These are phyloP conservation scores for Sinelater perroti DNA, from an alignment of 2,888 invertebrate species.

Conservation along the genomic window DNA sequence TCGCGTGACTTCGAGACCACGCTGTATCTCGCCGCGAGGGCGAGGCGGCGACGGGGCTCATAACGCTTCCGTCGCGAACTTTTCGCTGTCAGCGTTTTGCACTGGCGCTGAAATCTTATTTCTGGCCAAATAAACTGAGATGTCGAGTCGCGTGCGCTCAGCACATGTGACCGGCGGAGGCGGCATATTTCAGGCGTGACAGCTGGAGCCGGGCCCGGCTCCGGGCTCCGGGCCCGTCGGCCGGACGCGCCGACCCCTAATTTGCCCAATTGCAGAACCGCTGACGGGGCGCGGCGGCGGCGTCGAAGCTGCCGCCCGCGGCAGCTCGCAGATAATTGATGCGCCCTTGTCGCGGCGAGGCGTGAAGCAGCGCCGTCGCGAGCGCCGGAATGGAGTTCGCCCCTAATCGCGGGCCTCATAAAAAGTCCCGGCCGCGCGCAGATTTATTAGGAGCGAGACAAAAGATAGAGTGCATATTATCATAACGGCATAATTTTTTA, in stretches of 20 bases:
- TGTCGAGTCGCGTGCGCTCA: conserved; percentile 36
- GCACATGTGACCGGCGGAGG: conserved; percentile 37
- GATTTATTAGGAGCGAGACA: conserved; percentile 20
- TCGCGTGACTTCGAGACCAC: too few species aligned
- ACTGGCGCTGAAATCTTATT: conserved; percentile 25
- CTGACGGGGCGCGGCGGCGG: conserved; percentile 34
- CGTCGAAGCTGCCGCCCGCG: conserved; percentile 27
- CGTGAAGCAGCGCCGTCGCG: not conserved
- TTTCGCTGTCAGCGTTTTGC: conserved; percentile 16
- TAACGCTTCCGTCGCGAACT: conserved; percentile 28
- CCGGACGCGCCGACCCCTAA: conserved; percentile 40
- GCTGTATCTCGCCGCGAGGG: too few species aligned
- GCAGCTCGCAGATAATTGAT: conserved; percentile 14
- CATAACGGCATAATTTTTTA: conserved; percentile 36
- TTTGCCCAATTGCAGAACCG: conserved; percentile 43
- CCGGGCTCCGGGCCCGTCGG: conserved; percentile 19
- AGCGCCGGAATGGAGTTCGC: not conserved
- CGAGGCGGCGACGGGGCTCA: not conserved
- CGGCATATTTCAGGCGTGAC: conserved; percentile 37
- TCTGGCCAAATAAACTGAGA: conserved; percentile 38
- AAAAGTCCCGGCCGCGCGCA: conserved; percentile 1
- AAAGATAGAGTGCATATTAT: conserved; percentile 31
- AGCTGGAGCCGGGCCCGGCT: conserved; percentile 26
- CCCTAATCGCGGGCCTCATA: conserved; percentile 6
- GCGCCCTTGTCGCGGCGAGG: not conserved